Base-by-base conservation (phyloP, 2,797 vertebrate genomes). In the Argya squamiceps region DNA sequence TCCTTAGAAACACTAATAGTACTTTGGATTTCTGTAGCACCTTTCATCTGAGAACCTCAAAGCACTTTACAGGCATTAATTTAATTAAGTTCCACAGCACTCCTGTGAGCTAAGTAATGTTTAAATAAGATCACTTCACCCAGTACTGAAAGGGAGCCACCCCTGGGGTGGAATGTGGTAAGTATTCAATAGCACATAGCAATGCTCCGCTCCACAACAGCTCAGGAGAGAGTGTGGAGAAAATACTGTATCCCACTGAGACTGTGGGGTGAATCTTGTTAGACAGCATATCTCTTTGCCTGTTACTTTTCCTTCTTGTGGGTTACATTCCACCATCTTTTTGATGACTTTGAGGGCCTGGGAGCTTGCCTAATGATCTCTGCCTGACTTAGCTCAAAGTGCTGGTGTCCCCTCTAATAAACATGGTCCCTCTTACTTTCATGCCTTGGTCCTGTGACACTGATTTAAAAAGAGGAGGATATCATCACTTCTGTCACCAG, bases 41-140 rank as follows among this genome's bases (percentile, higher is more conserved):
- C 64, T 96, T 97, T 97, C 97, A 93, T 96, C 93, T 81, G 63
- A 79, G 86, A 89, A 95, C 89, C 95, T 96, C 92, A 94, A 96
- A 97, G 91, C 62, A 84, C 80, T 96, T 96, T 89, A 53, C 49
- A 75, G 75, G 79, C 93, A 92, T 96, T 97, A 96, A 96, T 96
- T 96, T 94, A 96, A 97, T 97, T 97, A 97, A 95, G 34, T 95
- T 95, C 92, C 84, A 84, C 79, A 93, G 93, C 78, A 93, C 93
- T 96, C 93, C 83, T 93, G 93, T 93, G 91, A 92, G 71, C 88
- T 92, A 95, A 95, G 94, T 87, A 93, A 90, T 96, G 90, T 96
- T 97, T 95, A 77, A 97, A 96, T 85, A 97, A 96, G 92, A 94
- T 96, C 94, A 74, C 65, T 97, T 97, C 93, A 79, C 88, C 93